Evolutionary conservation across 2,888 invertebrate genomes (phyloP).

Genomic region (Yponomeuta malinellus): DNA sequence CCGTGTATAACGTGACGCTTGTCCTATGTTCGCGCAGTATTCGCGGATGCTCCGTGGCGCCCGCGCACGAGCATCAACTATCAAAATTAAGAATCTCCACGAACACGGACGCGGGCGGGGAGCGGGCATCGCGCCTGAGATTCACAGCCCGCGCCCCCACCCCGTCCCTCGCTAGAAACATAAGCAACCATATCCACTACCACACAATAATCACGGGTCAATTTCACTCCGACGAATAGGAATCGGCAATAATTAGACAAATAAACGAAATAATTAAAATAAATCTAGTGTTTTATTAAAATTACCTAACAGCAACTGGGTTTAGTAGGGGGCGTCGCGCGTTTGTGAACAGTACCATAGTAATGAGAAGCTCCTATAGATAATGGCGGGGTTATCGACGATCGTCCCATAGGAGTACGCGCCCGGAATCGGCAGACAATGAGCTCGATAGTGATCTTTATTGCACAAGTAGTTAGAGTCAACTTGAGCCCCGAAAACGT

Average conservation of each 20-base stretch:
- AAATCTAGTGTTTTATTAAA: slow-evolving; percentile 32
- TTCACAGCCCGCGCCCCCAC: slow-evolving; percentile 47
- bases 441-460: neutral
- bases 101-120: neutral
- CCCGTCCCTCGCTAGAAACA: slow-evolving; percentile 23
- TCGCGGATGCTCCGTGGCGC: slow-evolving; percentile 23
- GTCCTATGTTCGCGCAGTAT: slow-evolving; percentile 27
- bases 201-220: slow-evolving; percentile 43
- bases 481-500: neutral
- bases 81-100: slow-evolving; percentile 10
- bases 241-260: slow-evolving; percentile 35
- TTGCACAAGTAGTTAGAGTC: neutral
- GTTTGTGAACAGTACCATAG: slow-evolving; percentile 1
- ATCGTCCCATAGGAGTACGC: neutral
- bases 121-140: slow-evolving; percentile 49
- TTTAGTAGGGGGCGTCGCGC: slow-evolving; percentile 3
- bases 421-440: neutral
- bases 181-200: slow-evolving; percentile 23
- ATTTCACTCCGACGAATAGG: slow-evolving; percentile 56
- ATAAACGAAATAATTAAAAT: slow-evolving; percentile 18
- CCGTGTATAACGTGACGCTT: slow-evolving; percentile 28
- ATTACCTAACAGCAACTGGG: slow-evolving; percentile 31
- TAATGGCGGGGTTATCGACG: neutral
- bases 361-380: slow-evolving; percentile 6
- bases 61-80: neutral